These are phyloP conservation scores for Amaurobius ferox DNA, from an alignment of 2,888 invertebrate genomes.

Conservation along the genomic window DNA sequence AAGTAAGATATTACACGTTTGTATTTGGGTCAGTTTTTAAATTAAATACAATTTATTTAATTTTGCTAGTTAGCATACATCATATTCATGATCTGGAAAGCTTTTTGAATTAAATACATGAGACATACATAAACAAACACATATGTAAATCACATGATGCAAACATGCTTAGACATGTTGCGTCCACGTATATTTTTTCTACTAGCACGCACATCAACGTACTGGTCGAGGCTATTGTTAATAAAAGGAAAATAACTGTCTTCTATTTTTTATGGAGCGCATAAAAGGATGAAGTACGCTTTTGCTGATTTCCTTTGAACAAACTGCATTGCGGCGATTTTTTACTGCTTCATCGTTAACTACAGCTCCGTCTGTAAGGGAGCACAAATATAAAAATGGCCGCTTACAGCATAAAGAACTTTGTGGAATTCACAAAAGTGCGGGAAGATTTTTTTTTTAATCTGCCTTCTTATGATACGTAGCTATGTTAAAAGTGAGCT, in stretches of 20 bases:
- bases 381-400: not conserved
- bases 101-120: too few species aligned
- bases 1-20: too few species aligned
- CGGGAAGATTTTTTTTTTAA: not conserved
- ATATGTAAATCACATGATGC: too few species aligned
- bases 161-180: not conserved
- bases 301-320: not conserved
- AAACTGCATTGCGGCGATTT: constrained; percentile 6
- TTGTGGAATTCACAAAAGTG: not conserved
- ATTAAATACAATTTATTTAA: too few species aligned
- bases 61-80: too few species aligned
- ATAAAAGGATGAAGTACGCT: not conserved
- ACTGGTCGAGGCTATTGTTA: not conserved
- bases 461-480: constrained; percentile 12
- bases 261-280: not conserved
- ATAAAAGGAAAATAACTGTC: not conserved
- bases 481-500: constrained; percentile 9
- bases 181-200: not conserved
- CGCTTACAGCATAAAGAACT: not conserved
- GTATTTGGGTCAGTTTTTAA: too few species aligned
- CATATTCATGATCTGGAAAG: too few species aligned
- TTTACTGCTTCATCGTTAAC: constrained; percentile 4
- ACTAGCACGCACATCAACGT: not conserved
- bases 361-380: not conserved
- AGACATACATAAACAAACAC: too few species aligned